Evolutionary conservation across 2,888 invertebrate genomes (phyloP).

Genomic region (Crioceris asparagi): DNA sequence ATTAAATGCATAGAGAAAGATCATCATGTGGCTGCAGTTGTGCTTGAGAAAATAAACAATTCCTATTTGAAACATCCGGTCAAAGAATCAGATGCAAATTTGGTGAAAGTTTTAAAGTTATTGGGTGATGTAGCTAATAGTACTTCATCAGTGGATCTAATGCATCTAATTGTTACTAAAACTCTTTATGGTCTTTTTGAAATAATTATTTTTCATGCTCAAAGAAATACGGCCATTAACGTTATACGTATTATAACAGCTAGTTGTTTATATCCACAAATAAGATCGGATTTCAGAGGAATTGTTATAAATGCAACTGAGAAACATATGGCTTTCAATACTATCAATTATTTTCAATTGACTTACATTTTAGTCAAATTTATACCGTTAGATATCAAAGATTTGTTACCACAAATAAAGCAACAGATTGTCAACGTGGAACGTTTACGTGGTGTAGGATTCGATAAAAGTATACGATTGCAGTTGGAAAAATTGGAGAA

Average conservation of each 20-base stretch:
- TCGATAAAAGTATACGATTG: conserved; percentile 37
- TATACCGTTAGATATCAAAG: conserved; percentile 30
- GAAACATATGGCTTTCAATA: conserved; percentile 39
- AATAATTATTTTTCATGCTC: conserved; percentile 31
- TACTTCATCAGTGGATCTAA: conserved; percentile 19
- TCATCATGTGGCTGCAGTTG: conserved; percentile 9
- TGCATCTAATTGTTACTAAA: conserved; percentile 24
- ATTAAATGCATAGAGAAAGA: conserved; percentile 26
- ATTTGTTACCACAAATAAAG: conserved; percentile 30
- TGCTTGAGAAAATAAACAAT: conserved; percentile 29
- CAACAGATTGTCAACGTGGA: conserved; percentile 37
- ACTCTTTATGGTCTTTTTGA: conserved; percentile 28
- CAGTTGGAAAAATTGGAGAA: conserved; percentile 28
- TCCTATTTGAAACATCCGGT: conserved; percentile 29
- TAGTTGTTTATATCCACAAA: conserved; percentile 22
- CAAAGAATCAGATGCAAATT: conserved; percentile 29
- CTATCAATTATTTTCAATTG: conserved; percentile 36
- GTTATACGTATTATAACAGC: conserved; percentile 26
- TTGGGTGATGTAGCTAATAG: conserved; percentile 26
- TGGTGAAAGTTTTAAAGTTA: conserved; percentile 30
- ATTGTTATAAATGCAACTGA: conserved; percentile 31
- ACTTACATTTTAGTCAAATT: conserved; percentile 30
- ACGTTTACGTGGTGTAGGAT: conserved; percentile 38
- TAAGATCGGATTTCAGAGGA: conserved; percentile 26
- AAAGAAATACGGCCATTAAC: conserved; percentile 27